phyloP scores from a whole-genome alignment of 1,140 invertebrate genomes.

The Ceratina australensis region DNA sequence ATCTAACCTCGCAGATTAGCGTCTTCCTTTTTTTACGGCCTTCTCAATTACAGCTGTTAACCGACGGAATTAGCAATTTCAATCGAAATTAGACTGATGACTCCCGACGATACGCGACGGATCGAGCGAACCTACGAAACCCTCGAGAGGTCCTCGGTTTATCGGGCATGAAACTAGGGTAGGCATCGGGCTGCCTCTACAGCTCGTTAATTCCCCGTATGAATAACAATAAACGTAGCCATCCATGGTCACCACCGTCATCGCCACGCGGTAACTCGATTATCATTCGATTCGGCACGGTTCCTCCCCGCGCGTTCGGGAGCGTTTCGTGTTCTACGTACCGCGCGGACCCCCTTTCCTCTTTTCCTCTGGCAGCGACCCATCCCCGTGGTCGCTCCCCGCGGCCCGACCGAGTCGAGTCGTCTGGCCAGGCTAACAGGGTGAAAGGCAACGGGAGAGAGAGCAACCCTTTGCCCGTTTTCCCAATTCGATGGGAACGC shows the following conservation, averaged over 20 bases:
- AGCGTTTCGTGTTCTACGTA: slow-evolving; percentile 19
- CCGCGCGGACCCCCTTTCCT: not conserved
- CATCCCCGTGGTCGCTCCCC: not conserved
- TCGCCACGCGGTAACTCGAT: slow-evolving; percentile 73
- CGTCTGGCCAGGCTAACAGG: slow-evolving; percentile 43
- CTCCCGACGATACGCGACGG: not conserved
- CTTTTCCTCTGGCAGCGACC: not conserved
- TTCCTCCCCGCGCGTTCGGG: slow-evolving; percentile 38
- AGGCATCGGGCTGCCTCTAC: not conserved
- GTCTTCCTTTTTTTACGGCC: too few species aligned
- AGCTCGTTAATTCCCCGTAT: slow-evolving; percentile 60
- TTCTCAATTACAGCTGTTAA: not conserved
- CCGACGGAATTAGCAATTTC: not conserved
- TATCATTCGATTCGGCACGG: slow-evolving; percentile 74
- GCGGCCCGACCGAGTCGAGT: not conserved
- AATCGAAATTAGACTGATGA: too few species aligned
- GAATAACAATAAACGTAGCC: slow-evolving; percentile 59
- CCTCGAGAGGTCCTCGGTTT: not conserved
- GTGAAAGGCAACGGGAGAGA: slow-evolving; percentile 44
- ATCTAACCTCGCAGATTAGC: not conserved
- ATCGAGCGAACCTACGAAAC: not conserved
- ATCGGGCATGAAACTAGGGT: slow-evolving; percentile 7
- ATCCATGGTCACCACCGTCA: slow-evolving; percentile 15
- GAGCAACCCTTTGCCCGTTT: slow-evolving; percentile 58
- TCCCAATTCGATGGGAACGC: slow-evolving; percentile 61